Evolutionary conservation across 2,113 vertebrate species (phyloP).

Genomic region (Pseudopipra pipra): DNA sequence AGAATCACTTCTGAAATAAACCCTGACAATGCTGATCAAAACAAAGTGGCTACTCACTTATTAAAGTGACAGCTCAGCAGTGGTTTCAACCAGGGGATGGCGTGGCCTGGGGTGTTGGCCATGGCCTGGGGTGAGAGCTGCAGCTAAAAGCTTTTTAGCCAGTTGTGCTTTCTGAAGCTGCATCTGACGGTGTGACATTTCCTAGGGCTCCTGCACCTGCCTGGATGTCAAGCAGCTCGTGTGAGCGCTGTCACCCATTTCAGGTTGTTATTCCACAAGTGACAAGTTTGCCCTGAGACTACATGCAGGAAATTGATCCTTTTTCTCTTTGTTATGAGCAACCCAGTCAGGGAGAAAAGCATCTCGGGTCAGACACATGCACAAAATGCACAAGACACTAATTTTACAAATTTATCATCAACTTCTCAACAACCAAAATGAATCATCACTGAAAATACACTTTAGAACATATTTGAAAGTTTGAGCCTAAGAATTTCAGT

Average conservation of each 20-base stretch:
- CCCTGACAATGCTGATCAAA: constrained; percentile 83
- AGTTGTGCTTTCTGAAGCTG: constrained; percentile 53
- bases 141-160: constrained; percentile 58
- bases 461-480: not conserved
- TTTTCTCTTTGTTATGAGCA: constrained; percentile 44
- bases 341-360: not conserved
- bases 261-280: constrained; percentile 44
- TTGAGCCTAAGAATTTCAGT: not conserved
- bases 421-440: not conserved
- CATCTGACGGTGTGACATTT: constrained; percentile 73
- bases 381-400: not conserved
- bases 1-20: constrained; percentile 76
- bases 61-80: constrained; percentile 78
- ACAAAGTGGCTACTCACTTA: constrained; percentile 77
- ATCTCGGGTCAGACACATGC: not conserved
- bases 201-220: constrained; percentile 73
- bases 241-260: constrained; percentile 56
- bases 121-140: constrained; percentile 64
- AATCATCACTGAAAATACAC: not conserved
- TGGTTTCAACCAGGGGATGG: constrained; percentile 62
- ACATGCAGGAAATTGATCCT: constrained; percentile 37
- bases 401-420: not conserved
- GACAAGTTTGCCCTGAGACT: constrained; percentile 57
- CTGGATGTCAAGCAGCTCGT: constrained; percentile 70
- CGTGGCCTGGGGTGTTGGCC: constrained; percentile 71